Conservation (phyloP, 2,797 vertebrate species). For the Sebastes reedi region DNA sequence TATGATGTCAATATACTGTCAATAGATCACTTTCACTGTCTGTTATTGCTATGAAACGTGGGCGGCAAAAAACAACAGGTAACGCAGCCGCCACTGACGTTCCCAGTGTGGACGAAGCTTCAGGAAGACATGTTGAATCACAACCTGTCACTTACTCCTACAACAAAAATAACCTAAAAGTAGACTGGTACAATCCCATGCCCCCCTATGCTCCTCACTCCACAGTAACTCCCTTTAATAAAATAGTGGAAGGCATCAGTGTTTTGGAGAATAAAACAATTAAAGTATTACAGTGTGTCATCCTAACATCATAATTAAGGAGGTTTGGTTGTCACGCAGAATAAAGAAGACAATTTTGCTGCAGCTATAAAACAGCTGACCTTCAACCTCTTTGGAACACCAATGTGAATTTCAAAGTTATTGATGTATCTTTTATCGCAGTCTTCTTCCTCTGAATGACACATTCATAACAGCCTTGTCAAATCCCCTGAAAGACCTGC, state of each 20-base stretch:
- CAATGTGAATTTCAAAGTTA: background rate
- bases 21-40: too few species aligned
- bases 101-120: too few species aligned
- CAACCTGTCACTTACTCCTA: background rate
- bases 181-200: background rate
- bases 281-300: background rate
- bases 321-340: background rate
- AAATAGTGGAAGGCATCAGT: background rate
- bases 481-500: background rate
- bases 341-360: constrained; percentile 10
- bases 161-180: background rate
- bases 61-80: too few species aligned
- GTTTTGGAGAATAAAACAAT: background rate
- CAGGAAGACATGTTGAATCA: background rate
- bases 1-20: too few species aligned
- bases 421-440: background rate
- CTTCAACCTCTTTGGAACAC: background rate
- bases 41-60: too few species aligned
- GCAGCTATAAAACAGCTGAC: constrained; percentile 10
- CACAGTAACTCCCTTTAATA: background rate
- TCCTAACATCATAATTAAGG: background rate
- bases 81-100: too few species aligned
- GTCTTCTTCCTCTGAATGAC: background rate
- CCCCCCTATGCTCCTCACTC: background rate
- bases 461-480: background rate